A percentile compares a stretch with the other conserved stretches of the same genome.
Evolutionary conservation across 2,113 vertebrate species (phyloP).

Genomic region (Mionectes macconnelli): DNA sequence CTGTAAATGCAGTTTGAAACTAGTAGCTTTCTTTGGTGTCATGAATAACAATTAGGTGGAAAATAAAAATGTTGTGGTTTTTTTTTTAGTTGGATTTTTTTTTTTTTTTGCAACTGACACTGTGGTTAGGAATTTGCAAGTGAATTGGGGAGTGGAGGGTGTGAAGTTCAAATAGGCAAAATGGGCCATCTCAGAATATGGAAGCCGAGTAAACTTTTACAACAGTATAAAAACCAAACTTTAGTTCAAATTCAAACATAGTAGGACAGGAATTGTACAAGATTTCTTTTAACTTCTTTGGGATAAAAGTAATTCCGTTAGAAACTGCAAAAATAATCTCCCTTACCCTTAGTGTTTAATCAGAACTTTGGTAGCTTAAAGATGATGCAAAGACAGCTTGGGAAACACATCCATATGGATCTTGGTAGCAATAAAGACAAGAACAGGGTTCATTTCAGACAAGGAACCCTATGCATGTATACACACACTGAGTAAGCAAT

Average conservation of each 20-base stretch:
- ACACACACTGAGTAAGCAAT: background rate
- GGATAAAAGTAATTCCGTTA: background rate
- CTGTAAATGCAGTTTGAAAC: background rate
- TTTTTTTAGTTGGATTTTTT: background rate
- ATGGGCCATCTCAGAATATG: background rate
- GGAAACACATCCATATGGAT: background rate
- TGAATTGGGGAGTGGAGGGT: background rate
- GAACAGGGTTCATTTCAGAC: background rate
- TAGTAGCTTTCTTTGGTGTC: background rate
- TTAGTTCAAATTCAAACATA: background rate
- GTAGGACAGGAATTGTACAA: background rate
- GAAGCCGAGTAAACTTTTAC: background rate
- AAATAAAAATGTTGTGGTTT: background rate
- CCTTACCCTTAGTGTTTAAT: background rate
- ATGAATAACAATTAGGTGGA: background rate
- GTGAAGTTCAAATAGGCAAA: background rate
- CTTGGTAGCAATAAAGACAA: background rate
- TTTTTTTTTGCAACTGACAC: background rate
- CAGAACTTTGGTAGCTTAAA: background rate
- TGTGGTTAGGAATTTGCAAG: background rate
- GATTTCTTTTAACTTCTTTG: background rate
- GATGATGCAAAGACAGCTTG: background rate
- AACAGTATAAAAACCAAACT: background rate
- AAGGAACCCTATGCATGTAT: background rate
- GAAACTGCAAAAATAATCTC: background rate